Evolutionary conservation across 2,797 vertebrate species (phyloP), one percentile per base, ranked within the genome.

Genomic region (Sarcoramphus papa): DNA sequence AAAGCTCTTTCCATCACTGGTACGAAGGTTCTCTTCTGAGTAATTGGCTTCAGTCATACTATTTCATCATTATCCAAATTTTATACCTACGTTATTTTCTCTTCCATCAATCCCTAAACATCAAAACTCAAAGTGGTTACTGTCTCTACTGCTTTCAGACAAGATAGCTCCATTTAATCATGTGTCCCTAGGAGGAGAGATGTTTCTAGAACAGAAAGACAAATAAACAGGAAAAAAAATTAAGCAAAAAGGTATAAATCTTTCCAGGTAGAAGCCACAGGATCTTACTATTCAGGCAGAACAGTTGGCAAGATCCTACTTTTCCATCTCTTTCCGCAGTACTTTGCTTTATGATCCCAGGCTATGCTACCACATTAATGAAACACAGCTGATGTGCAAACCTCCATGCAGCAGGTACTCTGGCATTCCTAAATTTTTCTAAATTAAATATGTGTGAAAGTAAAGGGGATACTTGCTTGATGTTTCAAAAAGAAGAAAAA

Each of bases 401-500:
- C 11, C 17, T 59, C 53, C 73, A 75, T 95, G 47, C 53, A 94
- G 48, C 17, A 94, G 30, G 50, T 30, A 45, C 45, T 92, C n/a
- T 72, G 56, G 17, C 63, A 77, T 65, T 90, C 56, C 25, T 51
- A 91, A 88, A 68, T 67, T 95, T 95, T 69, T 85, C 87, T 95
- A 89, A 97, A 95, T 96, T 88, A 96, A 94, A 65, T 91, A 57
- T 47, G 25, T 91, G 37, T 73, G 45, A 93, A 94, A 87, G 9
- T 80, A 96, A 83, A 83, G 74, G 62, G 17, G 4, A 40, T 23
- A 65, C 11, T 88, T 78, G 51, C 76, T 85, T 91, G 75, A 68
- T 90, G 28, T 65, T 93, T 91, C 30, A 57, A 68, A 92, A 88
- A 67, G 70, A 59, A 40, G 62, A 90, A 88, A 81, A 23, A 67